These are phyloP conservation scores for Manis crassicaudata DNA, from an alignment of 2,797 vertebrate genomes.

Conservation along the genomic window DNA sequence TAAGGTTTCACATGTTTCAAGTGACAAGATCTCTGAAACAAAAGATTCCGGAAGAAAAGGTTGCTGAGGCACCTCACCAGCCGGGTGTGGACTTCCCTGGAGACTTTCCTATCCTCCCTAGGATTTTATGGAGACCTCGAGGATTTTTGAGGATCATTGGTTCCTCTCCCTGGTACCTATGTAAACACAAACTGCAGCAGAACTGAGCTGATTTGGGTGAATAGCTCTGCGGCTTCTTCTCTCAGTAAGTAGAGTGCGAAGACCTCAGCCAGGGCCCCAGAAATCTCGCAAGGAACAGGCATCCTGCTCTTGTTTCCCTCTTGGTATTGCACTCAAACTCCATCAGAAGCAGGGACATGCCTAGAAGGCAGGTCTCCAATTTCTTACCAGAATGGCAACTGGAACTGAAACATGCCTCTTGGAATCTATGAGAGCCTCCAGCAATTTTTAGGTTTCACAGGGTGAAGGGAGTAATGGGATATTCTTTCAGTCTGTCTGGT, in stretches of 20 bases:
- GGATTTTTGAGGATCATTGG: not conserved
- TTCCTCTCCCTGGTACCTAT: not conserved
- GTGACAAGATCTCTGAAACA: not conserved
- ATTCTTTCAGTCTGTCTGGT: not conserved
- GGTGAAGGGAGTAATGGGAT: not conserved
- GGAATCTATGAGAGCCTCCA: not conserved
- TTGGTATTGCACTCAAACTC: not conserved
- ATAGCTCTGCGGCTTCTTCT: not conserved
- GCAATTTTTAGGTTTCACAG: not conserved
- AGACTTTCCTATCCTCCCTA: not conserved
- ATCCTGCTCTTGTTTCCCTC: not conserved
- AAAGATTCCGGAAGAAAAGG: not conserved
- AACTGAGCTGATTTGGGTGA: not conserved
- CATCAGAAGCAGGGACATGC: not conserved
- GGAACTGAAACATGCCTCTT: not conserved
- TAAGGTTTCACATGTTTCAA: not conserved
- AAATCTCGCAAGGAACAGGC: not conserved
- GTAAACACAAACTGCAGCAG: not conserved
- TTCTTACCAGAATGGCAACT: not conserved
- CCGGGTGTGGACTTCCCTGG: not conserved
- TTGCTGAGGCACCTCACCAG: not conserved
- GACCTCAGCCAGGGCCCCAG: not conserved
- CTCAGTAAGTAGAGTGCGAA: not conserved
- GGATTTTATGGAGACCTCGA: not conserved
- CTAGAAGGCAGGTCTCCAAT: not conserved